Evolutionary conservation across 2,888 invertebrate genomes (phyloP), one percentile per base, ranked within the genome.

Genomic region (Hypselothyrea guttata): DNA sequence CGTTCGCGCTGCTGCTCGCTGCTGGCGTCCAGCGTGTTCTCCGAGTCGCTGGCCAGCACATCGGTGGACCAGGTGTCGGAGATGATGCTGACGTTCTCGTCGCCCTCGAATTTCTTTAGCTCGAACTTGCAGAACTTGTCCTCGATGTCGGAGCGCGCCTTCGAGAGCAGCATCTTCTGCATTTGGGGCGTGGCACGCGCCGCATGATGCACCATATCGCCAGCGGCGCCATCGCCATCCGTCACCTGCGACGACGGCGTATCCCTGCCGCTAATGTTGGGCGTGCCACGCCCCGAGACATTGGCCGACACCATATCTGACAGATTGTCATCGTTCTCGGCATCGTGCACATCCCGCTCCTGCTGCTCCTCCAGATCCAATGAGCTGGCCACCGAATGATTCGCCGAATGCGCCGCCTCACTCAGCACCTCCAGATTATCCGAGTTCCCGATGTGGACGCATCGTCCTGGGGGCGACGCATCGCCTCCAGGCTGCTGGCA

Each of bases 21-120:
- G 71, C 66, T 92, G 69, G 94, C 94, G 71, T 97, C 98, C 37
- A 97, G 93, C 0, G 81, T 78, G 12, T 96, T 96, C 91, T 99
- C 99, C 8, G 97, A 97, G 90, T 99, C 99, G 52, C 97, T 98
- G 0, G 98, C 98, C 53, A 98, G 90, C 41, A 99, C 99, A 90
- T 99, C 99, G 0, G 99, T 99, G 75, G 98, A 98, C 99, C 99
- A 99, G 0, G 98, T 98, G 89, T 99, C 99, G 41, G 98, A 98
- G 77, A 99, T 98, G 86, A 98, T 94, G 31, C 98, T 98, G 77
- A 98, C 95, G 0, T 98, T 98, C 90, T 99, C 99, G 89, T 98
- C 98, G 1, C 96, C 96, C 90, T 93, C 93, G 51, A 94, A 89
- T 86, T 94, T 94, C 90, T 96, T 97, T 30, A 99, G 96, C 89